Conservation (phyloP, 2,888 invertebrate species). For the Zelleria hepariella region DNA sequence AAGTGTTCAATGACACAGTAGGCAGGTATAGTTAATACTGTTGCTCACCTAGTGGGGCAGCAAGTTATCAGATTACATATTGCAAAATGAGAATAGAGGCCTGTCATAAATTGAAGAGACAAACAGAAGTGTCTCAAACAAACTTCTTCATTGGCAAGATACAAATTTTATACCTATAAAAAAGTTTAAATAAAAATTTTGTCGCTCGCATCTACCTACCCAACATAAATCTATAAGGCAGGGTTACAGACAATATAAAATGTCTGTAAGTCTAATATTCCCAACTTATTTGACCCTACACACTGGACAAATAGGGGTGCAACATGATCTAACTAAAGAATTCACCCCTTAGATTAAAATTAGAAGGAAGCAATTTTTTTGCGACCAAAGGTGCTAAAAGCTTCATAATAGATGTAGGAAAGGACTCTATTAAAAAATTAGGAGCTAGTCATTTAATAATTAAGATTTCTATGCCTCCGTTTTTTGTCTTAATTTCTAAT, state of each 20-base stretch:
- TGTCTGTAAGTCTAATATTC: too few relatives aligned
- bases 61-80: neutral
- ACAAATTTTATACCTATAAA: neutral
- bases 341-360: slow-evolving; percentile 18
- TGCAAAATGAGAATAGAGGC: neutral
- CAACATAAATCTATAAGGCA: too few relatives aligned
- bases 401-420: slow-evolving; percentile 37
- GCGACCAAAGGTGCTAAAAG: slow-evolving; percentile 44
- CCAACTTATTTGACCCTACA: too few relatives aligned
- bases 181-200: neutral
- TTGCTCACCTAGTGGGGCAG: neutral
- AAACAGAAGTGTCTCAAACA: neutral
- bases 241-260: too few relatives aligned
- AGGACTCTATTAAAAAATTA: slow-evolving; percentile 36
- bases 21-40: too few relatives aligned
- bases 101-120: neutral
- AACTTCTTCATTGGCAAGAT: too few relatives aligned
- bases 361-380: slow-evolving; percentile 33
- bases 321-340: neutral
- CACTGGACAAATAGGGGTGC: neutral
- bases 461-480: slow-evolving; percentile 28
- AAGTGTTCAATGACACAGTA: neutral
- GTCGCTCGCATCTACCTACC: neutral
- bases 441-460: slow-evolving; percentile 53
- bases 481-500: slow-evolving; percentile 32